Percentiles rank a stretch among this genome's conserved stretches.
Conservation (phyloP, 2,113 vertebrate species). For the Odontophorus gujanensis region DNA sequence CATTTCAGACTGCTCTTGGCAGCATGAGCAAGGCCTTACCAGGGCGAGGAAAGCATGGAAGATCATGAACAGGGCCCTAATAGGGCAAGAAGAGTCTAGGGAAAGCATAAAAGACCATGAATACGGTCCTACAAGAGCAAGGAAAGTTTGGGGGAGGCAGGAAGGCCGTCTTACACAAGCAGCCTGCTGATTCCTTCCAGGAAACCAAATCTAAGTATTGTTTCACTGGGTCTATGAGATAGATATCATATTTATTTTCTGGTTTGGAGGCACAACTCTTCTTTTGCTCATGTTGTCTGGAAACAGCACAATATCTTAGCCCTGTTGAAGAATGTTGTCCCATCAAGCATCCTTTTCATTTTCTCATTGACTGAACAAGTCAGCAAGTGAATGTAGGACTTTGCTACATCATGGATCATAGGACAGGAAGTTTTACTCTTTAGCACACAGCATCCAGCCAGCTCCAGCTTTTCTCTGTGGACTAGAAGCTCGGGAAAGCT, state of each 20-base stretch:
- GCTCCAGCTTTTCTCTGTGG: neutral
- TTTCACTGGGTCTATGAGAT: neutral
- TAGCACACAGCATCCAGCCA: neutral
- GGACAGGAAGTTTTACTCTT: neutral
- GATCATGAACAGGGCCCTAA: neutral
- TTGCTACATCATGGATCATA: conserved; percentile 6
- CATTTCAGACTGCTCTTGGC: neutral
- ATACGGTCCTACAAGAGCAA: neutral
- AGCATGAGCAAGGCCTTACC: neutral
- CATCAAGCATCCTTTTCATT: neutral
- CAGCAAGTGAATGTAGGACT: neutral
- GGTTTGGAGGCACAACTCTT: neutral
- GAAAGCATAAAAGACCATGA: neutral
- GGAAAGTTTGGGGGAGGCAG: neutral
- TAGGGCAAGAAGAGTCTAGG: neutral
- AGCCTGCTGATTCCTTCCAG: neutral
- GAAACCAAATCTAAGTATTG: neutral
- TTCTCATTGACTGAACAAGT: neutral
- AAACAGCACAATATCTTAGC: neutral
- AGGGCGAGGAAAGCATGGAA: neutral
- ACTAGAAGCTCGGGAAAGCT: neutral
- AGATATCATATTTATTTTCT: neutral
- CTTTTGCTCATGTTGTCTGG: neutral
- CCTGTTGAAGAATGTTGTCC: neutral
- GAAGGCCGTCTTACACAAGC: rapidly evolving